These are phyloP conservation scores for Tineola bisselliella DNA, from an alignment of 2,888 invertebrate species.

Conservation along the genomic window DNA sequence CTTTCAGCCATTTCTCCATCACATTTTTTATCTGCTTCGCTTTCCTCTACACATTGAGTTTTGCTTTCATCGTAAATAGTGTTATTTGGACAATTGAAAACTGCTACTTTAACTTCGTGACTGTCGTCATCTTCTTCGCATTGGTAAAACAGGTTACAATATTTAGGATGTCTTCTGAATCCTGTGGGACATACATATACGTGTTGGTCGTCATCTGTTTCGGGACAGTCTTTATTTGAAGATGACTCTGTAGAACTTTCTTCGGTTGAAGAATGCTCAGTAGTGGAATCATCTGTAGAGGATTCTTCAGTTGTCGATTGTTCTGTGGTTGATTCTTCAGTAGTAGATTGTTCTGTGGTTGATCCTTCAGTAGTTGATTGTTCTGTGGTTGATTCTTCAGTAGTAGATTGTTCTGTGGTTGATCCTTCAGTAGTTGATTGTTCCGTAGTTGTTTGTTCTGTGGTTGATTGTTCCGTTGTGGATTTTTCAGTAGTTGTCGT, in stretches of 20 bases:
- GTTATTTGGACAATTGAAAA: slow-evolving; percentile 79
- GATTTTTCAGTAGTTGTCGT: slow-evolving; percentile 23
- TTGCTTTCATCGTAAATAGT: slow-evolving; percentile 79
- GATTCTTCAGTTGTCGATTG: slow-evolving; percentile 22
- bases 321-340: slow-evolving; percentile 19
- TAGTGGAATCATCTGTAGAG: slow-evolving; percentile 19
- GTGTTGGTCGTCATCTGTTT: slow-evolving; percentile 75
- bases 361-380: slow-evolving; percentile 14
- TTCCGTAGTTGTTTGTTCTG: slow-evolving; percentile 20
- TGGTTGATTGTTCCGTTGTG: slow-evolving; percentile 19
- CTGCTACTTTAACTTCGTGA: slow-evolving; percentile 77
- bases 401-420: slow-evolving; percentile 20
- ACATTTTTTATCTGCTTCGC: slow-evolving; percentile 67
- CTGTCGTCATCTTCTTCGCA: slow-evolving; percentile 74
- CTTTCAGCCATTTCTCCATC: slow-evolving; percentile 64
- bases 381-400: slow-evolving; percentile 20
- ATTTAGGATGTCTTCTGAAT: slow-evolving; percentile 83
- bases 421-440: slow-evolving; percentile 21
- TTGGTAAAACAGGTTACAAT: slow-evolving; percentile 86
- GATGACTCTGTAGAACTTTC: slow-evolving; percentile 21
- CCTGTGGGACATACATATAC: slow-evolving; percentile 83
- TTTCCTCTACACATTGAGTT: slow-evolving; percentile 76
- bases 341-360: slow-evolving; percentile 23
- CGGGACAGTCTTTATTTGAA: slow-evolving; percentile 50
- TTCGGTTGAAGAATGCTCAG: slow-evolving; percentile 20